Evolutionary conservation across 2,888 invertebrate species (phyloP), one percentile per base, ranked within the genome.

Genomic region (Hartigia nigra): DNA sequence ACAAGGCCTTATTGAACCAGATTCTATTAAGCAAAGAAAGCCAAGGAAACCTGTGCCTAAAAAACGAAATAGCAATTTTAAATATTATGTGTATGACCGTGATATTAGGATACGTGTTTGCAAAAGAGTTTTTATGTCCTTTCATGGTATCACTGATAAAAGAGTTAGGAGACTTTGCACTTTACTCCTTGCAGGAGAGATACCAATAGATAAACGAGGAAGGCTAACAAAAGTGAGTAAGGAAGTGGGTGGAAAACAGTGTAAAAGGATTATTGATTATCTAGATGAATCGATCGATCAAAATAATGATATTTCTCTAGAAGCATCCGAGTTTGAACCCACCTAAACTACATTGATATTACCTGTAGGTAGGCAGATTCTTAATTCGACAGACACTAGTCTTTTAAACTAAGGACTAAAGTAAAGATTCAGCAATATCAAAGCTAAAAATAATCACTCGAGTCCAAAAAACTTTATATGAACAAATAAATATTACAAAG

Each of bases 71-170:
- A 34, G 36, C n/a, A 74, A 74, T 74, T 74, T 74, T 74, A 74
- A 74, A 34, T 74, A 74, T 36, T 74, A 74, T 34, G 74, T 74
- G 31, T 35, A 74, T 12, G 23, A 74, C 12, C 0, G 23, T 36
- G 12, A 74, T 74, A 34, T 23, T 34, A 31, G 74, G 35, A 74
- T 74, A 74, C 74, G 74, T 12, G 74, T 74, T 34, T 74, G 74
- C 12, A 74, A 74, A 35, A 31, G 74, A 35, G 74, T 74, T 31
- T 74, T 74, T 34, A 74, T 74, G n/a, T 74, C 36, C 32, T 74
- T 74, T 36, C 74, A 74, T 34, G 74, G 74, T 11, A 74, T 74
- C n/a, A 74, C 74, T 4, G 74, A 35, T 36, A 74, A 74, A 35
- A 74, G 74, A 35, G 74, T 74, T 31, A 74, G 74, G n/a, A 31